Evolutionary conservation across 2,888 invertebrate genomes (phyloP), one percentile per base, ranked within the genome.

Genomic region (Troides helena): DNA sequence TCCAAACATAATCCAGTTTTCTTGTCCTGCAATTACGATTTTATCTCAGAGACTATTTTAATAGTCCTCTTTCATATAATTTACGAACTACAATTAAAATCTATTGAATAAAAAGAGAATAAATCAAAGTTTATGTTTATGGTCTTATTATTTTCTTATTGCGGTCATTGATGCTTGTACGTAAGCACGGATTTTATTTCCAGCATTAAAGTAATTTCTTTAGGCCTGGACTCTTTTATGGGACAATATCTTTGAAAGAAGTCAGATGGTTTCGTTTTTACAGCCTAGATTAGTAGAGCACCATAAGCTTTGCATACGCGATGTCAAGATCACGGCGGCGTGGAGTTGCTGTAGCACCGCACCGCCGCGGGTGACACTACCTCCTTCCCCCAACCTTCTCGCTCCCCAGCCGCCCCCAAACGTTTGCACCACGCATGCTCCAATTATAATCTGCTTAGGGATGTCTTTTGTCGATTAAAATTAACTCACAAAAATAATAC

Each of bases 401-500:
- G 78, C 84, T 86, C 85, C 87, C 83, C 86, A 86, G 85, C 88
- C 85, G 86, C 83, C 82, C 90, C 86, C 86, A 36, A 88, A 86
- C 87, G 85, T 85, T 86, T 88, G 86, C 82, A 90, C 89, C 89
- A 92, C 92, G 92, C 92, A 92, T 92, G 92, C 92, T 92, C 92
- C 92, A 92, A 90, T 92, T 90, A 90, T 92, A 92, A 92, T 92
- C 92, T 88, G 87, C 86, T 87, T 91, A 92, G 92, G 86, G 91
- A 91, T 91, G 91, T 87, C 84, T 83, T 81, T 80, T 87, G 90
- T 92, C 92, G 91, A 91, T 91, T 87, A 85, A 83, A 73, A 81
- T 68, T 71, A 62, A 53, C 65, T 64, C 25, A 50, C 36, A 53
- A 62, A 68, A 62, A 56, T 21, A 58, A 50, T 53, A 50, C 12